Evolutionary conservation across 1,140 invertebrate genomes (phyloP).

Genomic region (Saccostrea cuccullata): DNA sequence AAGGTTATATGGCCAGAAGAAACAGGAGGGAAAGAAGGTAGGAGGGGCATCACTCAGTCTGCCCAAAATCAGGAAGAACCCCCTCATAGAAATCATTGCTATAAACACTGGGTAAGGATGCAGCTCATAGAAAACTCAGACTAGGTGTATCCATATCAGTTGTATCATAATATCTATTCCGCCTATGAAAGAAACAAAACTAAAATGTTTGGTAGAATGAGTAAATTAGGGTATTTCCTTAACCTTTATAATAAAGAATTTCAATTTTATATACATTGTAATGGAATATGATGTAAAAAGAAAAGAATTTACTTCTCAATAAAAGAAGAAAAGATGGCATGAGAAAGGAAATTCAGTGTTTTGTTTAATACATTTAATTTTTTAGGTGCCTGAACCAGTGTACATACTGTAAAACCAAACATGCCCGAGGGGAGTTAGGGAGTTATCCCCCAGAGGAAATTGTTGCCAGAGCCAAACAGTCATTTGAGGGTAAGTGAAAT

Average conservation of each 20-base stretch:
- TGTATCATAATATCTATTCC: no score
- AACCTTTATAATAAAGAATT: no score
- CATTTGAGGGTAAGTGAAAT: conserved; percentile 81
- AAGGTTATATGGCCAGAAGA: conserved; percentile 87
- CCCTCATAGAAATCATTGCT: conserved; percentile 97
- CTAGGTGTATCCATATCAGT: no score
- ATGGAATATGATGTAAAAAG: no score
- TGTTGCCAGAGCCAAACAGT: conserved; percentile 83
- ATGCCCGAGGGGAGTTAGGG: conserved; percentile 95
- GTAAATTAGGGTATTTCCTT: no score
- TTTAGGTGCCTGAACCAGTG: conserved; percentile 96
- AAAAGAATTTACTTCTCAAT: no score
- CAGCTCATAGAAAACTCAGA: no score
- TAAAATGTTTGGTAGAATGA: no score
- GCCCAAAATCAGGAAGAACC: conserved; percentile 97
- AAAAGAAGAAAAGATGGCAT: no score
- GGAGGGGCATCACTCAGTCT: conserved; percentile 92
- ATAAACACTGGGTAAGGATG: conserved; percentile 91
- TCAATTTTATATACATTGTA: no score
- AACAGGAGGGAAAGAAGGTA: conserved; percentile 88
- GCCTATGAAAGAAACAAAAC: no score
- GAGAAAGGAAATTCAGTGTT: no score
- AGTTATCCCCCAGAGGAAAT: conserved; percentile 90
- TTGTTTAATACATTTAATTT: conserved; percentile 17
- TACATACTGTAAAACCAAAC: conserved; percentile 99